phyloP scores from a whole-genome alignment of 2,888 invertebrate species.

The Clanis bilineata region DNA sequence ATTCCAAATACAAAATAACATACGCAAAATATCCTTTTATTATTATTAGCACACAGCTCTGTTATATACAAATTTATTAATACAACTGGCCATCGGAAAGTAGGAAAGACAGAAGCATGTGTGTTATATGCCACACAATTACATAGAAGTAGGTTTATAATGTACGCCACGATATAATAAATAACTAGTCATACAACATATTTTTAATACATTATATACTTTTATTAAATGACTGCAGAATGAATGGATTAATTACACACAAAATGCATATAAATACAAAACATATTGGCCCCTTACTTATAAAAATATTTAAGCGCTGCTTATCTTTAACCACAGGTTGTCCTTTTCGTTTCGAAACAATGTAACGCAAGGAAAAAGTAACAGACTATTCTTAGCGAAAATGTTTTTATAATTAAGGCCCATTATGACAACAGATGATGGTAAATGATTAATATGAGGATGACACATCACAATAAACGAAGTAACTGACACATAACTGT shows the following conservation, averaged over 20 bases:
- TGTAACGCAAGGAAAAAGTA: too few relatives aligned
- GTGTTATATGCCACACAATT: constrained; percentile 28
- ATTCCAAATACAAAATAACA: neutral
- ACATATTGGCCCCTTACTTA: too few relatives aligned
- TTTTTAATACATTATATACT: neutral
- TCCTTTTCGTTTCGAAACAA: too few relatives aligned
- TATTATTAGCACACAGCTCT: too few relatives aligned
- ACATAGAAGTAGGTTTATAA: constrained; percentile 1
- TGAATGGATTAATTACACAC: constrained; percentile 23
- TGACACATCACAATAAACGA: constrained; percentile 28
- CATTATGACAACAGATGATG: constrained; percentile 1
- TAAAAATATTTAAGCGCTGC: too few relatives aligned
- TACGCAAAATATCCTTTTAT: neutral
- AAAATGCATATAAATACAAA: constrained; percentile 12
- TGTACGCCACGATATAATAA: constrained; percentile 18
- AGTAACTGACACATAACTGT: constrained; percentile 22
- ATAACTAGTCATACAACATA: neutral
- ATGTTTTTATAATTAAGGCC: too few relatives aligned
- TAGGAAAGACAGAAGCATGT: constrained; percentile 58
- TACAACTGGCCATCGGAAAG: constrained; percentile 64
- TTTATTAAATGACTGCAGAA: constrained; percentile 26
- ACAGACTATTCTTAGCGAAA: too few relatives aligned
- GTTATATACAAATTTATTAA: too few relatives aligned
- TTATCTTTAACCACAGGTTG: too few relatives aligned
- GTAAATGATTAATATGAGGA: constrained; percentile 18